Base-by-base conservation (phyloP, 2,888 invertebrate genomes). In the Xestia sexstrigata region DNA sequence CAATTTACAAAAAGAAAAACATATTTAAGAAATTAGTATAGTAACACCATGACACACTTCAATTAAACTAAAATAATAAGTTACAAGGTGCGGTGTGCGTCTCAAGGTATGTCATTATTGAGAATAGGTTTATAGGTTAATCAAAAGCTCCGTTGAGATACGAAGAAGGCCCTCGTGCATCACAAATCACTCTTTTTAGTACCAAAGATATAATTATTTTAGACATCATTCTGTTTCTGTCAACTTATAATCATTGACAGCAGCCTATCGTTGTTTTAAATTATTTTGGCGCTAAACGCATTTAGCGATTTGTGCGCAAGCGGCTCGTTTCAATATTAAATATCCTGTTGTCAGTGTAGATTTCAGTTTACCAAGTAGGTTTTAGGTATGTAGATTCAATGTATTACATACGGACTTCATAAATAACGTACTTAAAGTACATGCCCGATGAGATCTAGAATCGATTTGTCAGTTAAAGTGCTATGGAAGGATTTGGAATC, bases 351-450 rank as follows among this genome's bases (percentile, higher is more conserved):
- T 58, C 58, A 17, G 26, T 58, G 1, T 58, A 58, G 15, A 7
- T 26, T 52, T 8, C 5, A 35, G 1, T 62, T 66, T n/a, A 77
- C 26, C 52, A 58, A 15, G 26, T 23, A 60, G 17, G 11, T 1
- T 23, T 70, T 30, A 20, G 1, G 11, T 63, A 62, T 9, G 2
- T 23, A 8, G 8, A 60, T 60, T 60, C 15, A 60, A 30, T 15
- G 3, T 30, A 26, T 55, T 0, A 13, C 55, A 13, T 13, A n/a
- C n/a, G 45, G 35, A 75, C 15, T 71, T 79, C 67, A 82, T 86
- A 89, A 88, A 89, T 89, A 85, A 84, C 60, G 66, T 71, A 69
- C 80, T 80, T 78, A 75, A 71, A 83, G 68, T 85, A 68, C 74
- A 66, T 66, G 67, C 49, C 78, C 78, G 73, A 76, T 70, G 83